Conservation (phyloP, 2,113 vertebrate genomes). For the Eira barbara region DNA sequence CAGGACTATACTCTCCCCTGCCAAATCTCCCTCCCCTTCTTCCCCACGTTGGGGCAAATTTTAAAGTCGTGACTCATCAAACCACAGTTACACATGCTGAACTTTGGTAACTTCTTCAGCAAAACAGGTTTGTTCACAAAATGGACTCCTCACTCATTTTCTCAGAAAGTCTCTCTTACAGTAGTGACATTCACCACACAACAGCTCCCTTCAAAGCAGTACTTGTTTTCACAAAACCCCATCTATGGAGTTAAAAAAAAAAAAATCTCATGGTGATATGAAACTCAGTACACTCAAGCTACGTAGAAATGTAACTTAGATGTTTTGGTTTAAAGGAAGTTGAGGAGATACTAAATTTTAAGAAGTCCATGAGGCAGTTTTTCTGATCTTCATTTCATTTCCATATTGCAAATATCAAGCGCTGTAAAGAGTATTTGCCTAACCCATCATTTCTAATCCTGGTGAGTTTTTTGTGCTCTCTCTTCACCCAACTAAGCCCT, state of each 20-base stretch:
- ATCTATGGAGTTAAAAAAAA: slow-evolving; percentile 34
- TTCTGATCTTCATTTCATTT: slow-evolving; percentile 55
- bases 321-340: slow-evolving; percentile 50
- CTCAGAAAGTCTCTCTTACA: neutral
- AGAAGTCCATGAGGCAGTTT: neutral
- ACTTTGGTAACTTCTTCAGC: neutral
- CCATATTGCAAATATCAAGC: slow-evolving; percentile 74
- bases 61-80: slow-evolving; percentile 17
- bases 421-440: slow-evolving; percentile 46
- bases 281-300: neutral
- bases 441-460: slow-evolving; percentile 53
- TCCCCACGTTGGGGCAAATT: neutral
- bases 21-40: neutral
- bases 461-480: slow-evolving; percentile 49
- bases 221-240: neutral
- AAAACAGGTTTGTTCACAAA: slow-evolving; percentile 47
- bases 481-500: slow-evolving; percentile 54
- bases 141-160: neutral
- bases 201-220: neutral
- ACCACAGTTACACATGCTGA: slow-evolving; percentile 7
- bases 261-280: slow-evolving; percentile 1
- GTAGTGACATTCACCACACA: neutral
- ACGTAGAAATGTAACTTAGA: slow-evolving; percentile 69
- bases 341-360: neutral
- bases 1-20: neutral